Evolutionary conservation across 2,113 vertebrate genomes (phyloP).

Genomic region (Notothenia rossii): DNA sequence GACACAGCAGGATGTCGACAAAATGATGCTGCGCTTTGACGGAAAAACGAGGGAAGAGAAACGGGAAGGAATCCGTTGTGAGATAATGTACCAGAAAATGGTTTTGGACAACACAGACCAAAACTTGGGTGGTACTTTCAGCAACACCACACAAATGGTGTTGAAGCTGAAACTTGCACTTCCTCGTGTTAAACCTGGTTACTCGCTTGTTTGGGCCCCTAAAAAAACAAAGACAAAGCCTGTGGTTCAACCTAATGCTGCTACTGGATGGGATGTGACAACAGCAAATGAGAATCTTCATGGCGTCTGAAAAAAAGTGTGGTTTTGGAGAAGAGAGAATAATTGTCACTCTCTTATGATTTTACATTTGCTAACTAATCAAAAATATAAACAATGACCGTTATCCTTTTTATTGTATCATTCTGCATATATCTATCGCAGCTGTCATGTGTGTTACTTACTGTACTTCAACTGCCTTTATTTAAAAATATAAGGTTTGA

Average conservation of each 20-base stretch:
- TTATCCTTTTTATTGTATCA: neutral
- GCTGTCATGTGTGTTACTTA: neutral
- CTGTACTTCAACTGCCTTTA: neutral
- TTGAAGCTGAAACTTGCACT: constrained; percentile 78
- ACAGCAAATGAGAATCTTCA: neutral
- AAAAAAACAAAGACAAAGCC: constrained; percentile 23
- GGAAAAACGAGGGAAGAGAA: constrained; percentile 64
- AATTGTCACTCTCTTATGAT: constrained; percentile 12
- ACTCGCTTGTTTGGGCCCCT: constrained; percentile 66
- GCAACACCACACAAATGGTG: constrained; percentile 62
- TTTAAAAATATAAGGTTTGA: neutral
- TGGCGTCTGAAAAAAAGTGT: neutral
- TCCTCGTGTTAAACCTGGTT: constrained; percentile 69
- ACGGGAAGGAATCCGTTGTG: constrained; percentile 75
- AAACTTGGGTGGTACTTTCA: constrained; percentile 48
- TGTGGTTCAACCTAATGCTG: rapidly evolving
- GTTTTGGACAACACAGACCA: constrained; percentile 71
- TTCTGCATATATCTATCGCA: neutral
- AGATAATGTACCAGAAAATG: constrained; percentile 82
- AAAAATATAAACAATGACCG: constrained; percentile 11
- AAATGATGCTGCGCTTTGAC: constrained; percentile 74
- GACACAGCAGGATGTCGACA: constrained; percentile 79
- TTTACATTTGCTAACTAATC: neutral
- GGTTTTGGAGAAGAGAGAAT: neutral
- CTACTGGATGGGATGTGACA: neutral